Evolutionary conservation across 2,888 invertebrate genomes (phyloP), one percentile per base, ranked within the genome.

Genomic region (Entomobrya multifasciata): DNA sequence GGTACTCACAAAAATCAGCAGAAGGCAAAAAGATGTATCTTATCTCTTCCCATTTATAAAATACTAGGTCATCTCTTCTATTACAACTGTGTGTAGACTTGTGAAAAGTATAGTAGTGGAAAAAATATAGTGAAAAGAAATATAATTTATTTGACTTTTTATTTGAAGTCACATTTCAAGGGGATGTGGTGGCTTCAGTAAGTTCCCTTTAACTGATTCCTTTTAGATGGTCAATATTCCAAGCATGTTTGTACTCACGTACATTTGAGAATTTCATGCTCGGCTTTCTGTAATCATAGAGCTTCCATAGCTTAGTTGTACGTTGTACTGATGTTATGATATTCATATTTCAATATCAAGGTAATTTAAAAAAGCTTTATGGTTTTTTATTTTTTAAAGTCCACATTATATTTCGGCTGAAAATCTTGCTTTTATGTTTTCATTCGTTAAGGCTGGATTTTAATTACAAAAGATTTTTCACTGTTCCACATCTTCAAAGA

Each of bases 121-220:
- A n/a, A n/a, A 15, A n/a, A n/a, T n/a, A n/a, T n/a, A n/a, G n/a
- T n/a, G n/a, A n/a, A n/a, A n/a, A n/a, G n/a, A n/a, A n/a, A n/a
- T n/a, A n/a, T n/a, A n/a, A n/a, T n/a, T 65, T 65, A 65, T 65
- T 65, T 41, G 36, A 65, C 41, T 41, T 65, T 65, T 65, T 65
- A 65, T 65, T 57, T 57, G 22, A 57, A 22, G 57, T 15, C 57
- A 25, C 25, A 57, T 57, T 65, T 65, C 65, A 65, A 65, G 41
- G 17, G n/a, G 65, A 10, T 36, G 60, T 60, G 15, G 36, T 36
- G 36, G 36, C 5, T 4, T 4, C 8, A 36, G 36, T 6, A 4
- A 8, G 8, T 36, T 4, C 36, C 36, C 36, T 36, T 36, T 36
- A 36, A 36, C 36, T 36, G 36, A 36, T 6, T 8, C 36, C 36